Base-by-base conservation (phyloP, 2,888 invertebrate species). In the Meteorus cinctellus region DNA sequence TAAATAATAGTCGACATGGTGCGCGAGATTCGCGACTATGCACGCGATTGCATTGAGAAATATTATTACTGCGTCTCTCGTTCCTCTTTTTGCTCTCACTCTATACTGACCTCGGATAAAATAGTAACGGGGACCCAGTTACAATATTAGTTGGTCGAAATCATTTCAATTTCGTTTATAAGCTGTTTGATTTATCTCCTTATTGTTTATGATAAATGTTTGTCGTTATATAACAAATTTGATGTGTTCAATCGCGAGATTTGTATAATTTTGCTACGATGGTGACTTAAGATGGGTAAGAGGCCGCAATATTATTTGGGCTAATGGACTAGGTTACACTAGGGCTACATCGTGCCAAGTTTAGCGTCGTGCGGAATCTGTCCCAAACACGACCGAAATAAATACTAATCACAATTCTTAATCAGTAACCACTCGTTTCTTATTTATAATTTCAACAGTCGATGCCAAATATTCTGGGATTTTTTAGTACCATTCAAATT, bases 301-400 rank as follows among this genome's bases (percentile, higher is more conserved):
- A 79, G 80, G 63, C 45, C 60, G 16, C 59, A 31, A 80, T 78
- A 82, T 84, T 85, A 89, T 87, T 82, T 88, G 84, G 88, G 89
- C 87, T 88, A 89, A 88, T 88, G 85, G 88, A 88, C 87, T 86
- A 88, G 84, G 86, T 87, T 89, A 86, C 83, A 84, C 81, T 82
- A 81, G 80, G 81, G 81, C 78, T 81, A 80, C 80, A 81, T 77
- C 80, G 82, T 81, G 87, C 87, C 88, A 88, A 88, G 83, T 88
- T 87, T 87, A 86, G 85, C 85, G 65, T 75, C 79, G 78, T 55
- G 19, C 74, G 86, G 84, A 86, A 87, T 87, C 81, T 85, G 83
- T 84, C 84, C 84, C 86, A 87, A 87, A 86, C 86, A 86, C 83
- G 84, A 87, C 86, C 83, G 81, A 89, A 89, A 88, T 88, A 89